Evolutionary conservation across 2,797 vertebrate species (phyloP), one percentile per base, ranked within the genome.

Genomic region (Clarias laeviceps): DNA sequence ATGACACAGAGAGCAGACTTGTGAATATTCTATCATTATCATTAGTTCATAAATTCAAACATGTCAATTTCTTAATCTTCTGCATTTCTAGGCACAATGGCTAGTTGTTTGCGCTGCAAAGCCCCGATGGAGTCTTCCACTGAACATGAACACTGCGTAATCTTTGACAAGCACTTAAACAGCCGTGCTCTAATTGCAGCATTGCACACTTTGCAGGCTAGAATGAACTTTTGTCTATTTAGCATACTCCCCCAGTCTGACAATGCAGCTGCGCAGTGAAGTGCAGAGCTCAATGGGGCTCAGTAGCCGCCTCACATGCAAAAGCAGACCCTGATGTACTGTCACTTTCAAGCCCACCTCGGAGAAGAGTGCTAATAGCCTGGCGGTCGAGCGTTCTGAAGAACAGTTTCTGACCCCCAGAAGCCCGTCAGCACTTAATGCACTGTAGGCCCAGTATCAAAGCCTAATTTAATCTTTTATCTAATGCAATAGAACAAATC

Each of bases 171-270:
- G 6, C 61, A n/a, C 34, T 17, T 78, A 61, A 2, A 50, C 62
- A 65, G 37, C 15, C n/a, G 2, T 62, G 32, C 4, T 18, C 17
- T 50, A 65, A 50, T 50, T 80, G 61, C n/a, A 80, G 40, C 40
- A 50, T 1, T 50, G 3, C n/a, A 50, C 40, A 54, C n/a, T 29
- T 65, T 29, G 62, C 62, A 66, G 18, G 40, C 24, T 80, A 29
- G 9, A 80, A 64, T 80, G 8, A 80, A 80, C n/a, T 80, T 29
- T n/a, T 50, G 61, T 50, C 78, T 65, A 80, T 80, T 80, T 80
- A 80, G 61, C 22, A 65, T 50, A 5, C 59, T 80, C n/a, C 37
- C 11, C 61, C 37, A 29, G 78, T 64, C 59, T 80, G 78, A 61
- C 29, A 65, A 6, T 5, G 59, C 27, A 45, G 82, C 24, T 40